Evolutionary conservation across 2,797 vertebrate genomes (phyloP), one percentile per base, ranked within the genome.

Genomic region (Pipistrellus pipistrellus): DNA sequence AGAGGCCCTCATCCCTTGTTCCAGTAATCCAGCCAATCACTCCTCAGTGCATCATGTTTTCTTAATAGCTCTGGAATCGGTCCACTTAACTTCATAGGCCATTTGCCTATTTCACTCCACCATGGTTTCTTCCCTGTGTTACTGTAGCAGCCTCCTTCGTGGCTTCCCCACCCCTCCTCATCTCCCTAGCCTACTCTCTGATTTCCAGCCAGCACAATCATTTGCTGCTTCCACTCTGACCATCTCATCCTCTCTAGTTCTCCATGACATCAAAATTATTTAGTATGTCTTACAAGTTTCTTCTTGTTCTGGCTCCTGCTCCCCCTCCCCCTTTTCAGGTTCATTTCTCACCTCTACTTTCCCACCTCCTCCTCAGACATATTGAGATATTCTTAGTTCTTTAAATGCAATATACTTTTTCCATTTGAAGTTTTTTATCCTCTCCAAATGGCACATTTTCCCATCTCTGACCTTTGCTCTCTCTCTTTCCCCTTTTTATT

Each of bases 141-240:
- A 44, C 21, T 59, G 12, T 46, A 44, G 10, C 14, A 38, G 32
- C 15, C 27, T 71, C 12, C 62, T 77, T 2, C 5, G 23, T 14
- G 18, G 5, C 3, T 8, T 51, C 23, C 11, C 32, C 10, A 0
- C 0, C 9, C 6, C 5, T 18, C 10, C 57, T 15, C 1, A 0
- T 3, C 18, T 20, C 12, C 27, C 35, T 21, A n/a, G n/a, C n/a
- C n/a, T n/a, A n/a, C n/a, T n/a, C n/a, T n/a, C n/a, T n/a, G n/a
- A 68, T 80, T 66, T 25, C 9, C 3, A 30, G 12, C 51, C 44
- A 41, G 46, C 2, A 0, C 46, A 1, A n/a, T 41, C 44, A 66
- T 25, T 53, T 53, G 48, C 23, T n/a, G 2, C 38, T 32, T 85
- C 72, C 32, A 1, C 59, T 53, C 14, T 59, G 15, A 76, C 30